These are phyloP conservation scores for Trididemnum clinides DNA, from an alignment of 23 tunicate species.

Conservation along the genomic window DNA sequence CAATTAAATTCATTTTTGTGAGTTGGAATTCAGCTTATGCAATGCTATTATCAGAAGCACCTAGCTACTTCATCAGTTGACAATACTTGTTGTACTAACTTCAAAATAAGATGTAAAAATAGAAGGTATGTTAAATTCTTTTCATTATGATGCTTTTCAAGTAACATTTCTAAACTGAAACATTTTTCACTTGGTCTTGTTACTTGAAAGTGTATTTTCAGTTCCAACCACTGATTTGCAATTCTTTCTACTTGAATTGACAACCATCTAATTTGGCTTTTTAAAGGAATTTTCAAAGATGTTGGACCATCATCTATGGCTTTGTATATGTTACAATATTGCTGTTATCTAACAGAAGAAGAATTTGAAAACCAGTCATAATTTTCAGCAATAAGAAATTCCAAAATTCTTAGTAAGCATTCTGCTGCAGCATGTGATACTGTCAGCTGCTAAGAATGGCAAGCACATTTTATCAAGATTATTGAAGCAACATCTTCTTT, in stretches of 20 bases:
- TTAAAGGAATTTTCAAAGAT: conserved; percentile 15
- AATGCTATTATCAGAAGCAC: not conserved
- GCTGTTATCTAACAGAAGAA: not conserved
- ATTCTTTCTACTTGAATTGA: conserved; percentile 11
- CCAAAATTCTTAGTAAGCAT: conserved; percentile 23
- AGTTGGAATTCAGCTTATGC: not conserved
- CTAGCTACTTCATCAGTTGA: not conserved
- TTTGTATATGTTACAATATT: conserved; percentile 30
- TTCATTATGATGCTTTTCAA: conserved; percentile 29
- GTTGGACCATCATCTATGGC: conserved; percentile 20
- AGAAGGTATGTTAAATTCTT: conserved; percentile 34
- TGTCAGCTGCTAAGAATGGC: conserved; percentile 42
- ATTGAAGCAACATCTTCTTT: conserved; percentile 17
- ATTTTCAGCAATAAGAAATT: conserved; percentile 45
- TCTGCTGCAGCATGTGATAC: not conserved
- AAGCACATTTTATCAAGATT: conserved; percentile 39
- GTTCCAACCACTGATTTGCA: conserved; percentile 31
- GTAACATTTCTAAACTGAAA: conserved; percentile 44
- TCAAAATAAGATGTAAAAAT: conserved; percentile 39
- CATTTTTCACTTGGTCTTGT: conserved; percentile 30
- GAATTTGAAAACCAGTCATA: conserved; percentile 45
- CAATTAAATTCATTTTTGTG: not conserved
- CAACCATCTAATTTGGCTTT: conserved; percentile 34
- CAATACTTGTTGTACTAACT: conserved; percentile 5
- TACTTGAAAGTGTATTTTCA: conserved; percentile 48